A percentile compares a stretch with the other conserved stretches of the same genome.
Evolutionary conservation across 2,888 invertebrate species (phyloP).

Genomic region (Hypercompe scribonia): DNA sequence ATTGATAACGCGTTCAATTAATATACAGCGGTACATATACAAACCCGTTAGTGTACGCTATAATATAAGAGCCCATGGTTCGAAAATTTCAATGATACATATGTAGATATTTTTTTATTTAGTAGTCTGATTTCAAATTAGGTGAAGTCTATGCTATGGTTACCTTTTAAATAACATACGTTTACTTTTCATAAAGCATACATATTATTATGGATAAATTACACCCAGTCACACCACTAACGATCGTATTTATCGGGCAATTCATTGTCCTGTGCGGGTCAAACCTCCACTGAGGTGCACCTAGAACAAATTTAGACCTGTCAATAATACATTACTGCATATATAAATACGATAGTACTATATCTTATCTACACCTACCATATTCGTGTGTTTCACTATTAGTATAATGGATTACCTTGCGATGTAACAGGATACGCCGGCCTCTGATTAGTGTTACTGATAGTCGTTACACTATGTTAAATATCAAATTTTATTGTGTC

Average conservation of each 20-base stretch:
- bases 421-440: background rate
- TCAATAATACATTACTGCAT: no score
- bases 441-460: background rate
- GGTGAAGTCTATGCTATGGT: background rate
- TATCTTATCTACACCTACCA: background rate
- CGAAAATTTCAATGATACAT: no score
- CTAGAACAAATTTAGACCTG: no score
- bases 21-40: background rate
- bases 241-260: no score
- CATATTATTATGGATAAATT: no score
- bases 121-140: no score
- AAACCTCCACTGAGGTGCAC: no score
- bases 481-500: background rate
- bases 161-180: background rate
- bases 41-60: background rate
- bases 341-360: background rate
- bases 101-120: background rate
- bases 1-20: background rate
- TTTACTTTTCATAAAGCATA: no score
- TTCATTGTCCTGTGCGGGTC: no score
- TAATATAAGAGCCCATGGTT: no score
- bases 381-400: background rate
- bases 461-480: background rate
- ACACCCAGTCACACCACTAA: no score
- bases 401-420: constrained; percentile 1